Conservation (phyloP, 2,113 vertebrate species). For the Neomonachus schauinslandi region DNA sequence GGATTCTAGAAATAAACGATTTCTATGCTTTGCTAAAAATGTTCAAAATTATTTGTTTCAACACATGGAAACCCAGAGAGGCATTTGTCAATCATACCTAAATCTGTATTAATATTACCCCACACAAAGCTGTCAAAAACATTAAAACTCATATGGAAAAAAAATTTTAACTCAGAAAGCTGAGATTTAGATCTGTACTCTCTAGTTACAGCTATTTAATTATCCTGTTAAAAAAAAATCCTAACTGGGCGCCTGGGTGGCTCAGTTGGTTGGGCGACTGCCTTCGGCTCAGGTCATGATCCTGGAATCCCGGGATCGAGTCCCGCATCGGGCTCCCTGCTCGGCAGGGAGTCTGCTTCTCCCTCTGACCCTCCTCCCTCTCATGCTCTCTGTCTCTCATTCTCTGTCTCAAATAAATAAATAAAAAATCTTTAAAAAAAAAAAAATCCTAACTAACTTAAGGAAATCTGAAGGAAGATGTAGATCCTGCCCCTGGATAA, state of each 20-base stretch:
- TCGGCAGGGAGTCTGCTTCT: no score
- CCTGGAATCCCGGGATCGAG: no score
- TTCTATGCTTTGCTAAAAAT: not conserved
- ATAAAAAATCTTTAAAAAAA: not conserved
- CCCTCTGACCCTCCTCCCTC: no score
- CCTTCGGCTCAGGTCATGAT: no score
- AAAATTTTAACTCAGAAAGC: not conserved
- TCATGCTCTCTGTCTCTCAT: no score
- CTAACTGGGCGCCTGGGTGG: no score
- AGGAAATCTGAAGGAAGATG: constrained; percentile 34
- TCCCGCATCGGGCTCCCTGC: no score
- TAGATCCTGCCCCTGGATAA: not conserved
- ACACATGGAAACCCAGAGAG: not conserved
- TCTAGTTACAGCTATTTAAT: constrained; percentile 29
- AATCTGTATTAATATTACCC: constrained; percentile 56
- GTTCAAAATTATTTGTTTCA: not conserved
- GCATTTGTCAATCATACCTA: constrained; percentile 49
- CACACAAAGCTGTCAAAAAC: constrained; percentile 65
- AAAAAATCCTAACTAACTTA: not conserved
- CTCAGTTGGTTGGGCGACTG: no score
- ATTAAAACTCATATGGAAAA: not conserved
- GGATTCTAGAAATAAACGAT: not conserved
- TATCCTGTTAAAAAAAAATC: not conserved
- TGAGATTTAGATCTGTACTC: not conserved
- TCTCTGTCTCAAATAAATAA: no score